Evolutionary conservation across 2,888 invertebrate genomes (phyloP).

Genomic region (Terebella lapidaria): DNA sequence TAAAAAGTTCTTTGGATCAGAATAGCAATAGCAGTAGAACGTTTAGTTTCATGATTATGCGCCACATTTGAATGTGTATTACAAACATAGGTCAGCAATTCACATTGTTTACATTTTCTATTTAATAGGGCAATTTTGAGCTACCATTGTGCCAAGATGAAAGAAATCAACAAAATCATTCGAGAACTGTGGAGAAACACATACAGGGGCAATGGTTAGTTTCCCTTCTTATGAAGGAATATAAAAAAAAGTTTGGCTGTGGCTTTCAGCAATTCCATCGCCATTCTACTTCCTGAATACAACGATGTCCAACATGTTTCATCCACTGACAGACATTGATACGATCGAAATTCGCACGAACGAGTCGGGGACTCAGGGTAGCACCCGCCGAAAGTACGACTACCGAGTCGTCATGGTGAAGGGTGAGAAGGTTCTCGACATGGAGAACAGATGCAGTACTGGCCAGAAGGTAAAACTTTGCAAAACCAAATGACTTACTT

Average conservation of each 20-base stretch:
- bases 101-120: no score
- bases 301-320: no score
- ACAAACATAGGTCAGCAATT: no score
- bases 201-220: conserved; percentile 48
- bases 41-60: no score
- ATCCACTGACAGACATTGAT: conserved; percentile 95
- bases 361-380: conserved; percentile 44
- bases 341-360: conserved; percentile 75
- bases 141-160: conserved; percentile 89
- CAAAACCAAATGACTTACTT: no score
- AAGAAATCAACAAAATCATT: conserved; percentile 83
- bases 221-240: no score
- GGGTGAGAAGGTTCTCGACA: conserved; percentile 78
- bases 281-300: no score
- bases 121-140: conserved; percentile 69
- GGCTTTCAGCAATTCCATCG: no score
- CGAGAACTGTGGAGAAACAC: conserved; percentile 69
- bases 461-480: conserved; percentile 84
- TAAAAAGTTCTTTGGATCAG: not conserved
- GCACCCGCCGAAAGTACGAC: conserved; percentile 64
- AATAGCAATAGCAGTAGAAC: no score
- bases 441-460: conserved; percentile 96
- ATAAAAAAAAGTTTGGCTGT: no score
- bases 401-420: conserved; percentile 88
- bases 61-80: no score